Base-by-base conservation (phyloP, 2,888 invertebrate genomes). In the Eumacrocentrus americanus region DNA sequence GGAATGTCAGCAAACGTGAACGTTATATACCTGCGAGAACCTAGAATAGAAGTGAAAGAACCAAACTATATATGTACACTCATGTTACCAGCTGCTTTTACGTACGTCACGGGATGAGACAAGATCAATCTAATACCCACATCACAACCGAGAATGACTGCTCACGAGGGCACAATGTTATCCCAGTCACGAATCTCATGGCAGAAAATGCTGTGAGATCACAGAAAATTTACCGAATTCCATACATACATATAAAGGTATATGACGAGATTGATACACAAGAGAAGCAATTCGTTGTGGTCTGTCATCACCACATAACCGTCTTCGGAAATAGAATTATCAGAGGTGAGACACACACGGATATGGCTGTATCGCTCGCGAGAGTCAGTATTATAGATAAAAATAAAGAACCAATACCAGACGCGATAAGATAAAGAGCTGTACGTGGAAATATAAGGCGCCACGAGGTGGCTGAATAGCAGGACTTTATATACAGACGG, bases 361-460 rank as follows among this genome's bases (percentile, higher is more conserved):
- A 9, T 29, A 29, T 29, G 29, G 9, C 9, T 29, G 9, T 29
- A 29, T 29, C 29, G 29, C 29, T 29, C 9, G 29, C 29, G 38
- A 29, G 47, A 47, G 37, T 23, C 20, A 47, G 25, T 23, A 29
- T 52, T 64, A 18, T 23, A 46, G 14, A 46, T 23, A 23, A 46
- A 23, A 23, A 25, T 46, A 46, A 46, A 46, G 12, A 46, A 25
- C 23, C 25, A 3, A 23, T 46, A 46, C 25, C 12, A 5, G 40
- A 40, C 11, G 18, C 42, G 56, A 56, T 48, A 56, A 56, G 48
- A 56, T 56, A 55, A 46, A 14, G 37, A 37, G 22, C 14, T 38
- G 7, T 38, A 50, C 34, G 35, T 50, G 50, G 18, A 50, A 16
- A 50, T 50, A 18, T 11, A 18, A 22, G 48, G 40, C 48, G 25